phyloP scores from a whole-genome alignment of 2,888 invertebrate genomes.

The Caenorhabditis becei region DNA sequence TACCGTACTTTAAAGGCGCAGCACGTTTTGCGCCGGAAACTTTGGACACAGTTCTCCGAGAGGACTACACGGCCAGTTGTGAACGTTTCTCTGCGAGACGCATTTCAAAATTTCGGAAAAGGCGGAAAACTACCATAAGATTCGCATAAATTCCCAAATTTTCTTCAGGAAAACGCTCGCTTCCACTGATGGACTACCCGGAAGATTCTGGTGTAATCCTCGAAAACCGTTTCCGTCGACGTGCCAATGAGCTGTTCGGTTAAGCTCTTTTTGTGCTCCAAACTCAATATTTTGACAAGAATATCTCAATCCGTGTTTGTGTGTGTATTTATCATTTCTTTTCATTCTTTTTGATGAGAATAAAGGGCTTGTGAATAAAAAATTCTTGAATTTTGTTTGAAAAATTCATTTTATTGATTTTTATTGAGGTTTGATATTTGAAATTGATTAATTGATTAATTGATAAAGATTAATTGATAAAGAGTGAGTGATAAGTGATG shows the following conservation, averaged over 20 bases:
- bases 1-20: too few relatives aligned
- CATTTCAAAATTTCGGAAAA: slow-evolving; percentile 5
- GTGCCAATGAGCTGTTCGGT: slow-evolving; percentile 52
- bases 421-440: too few relatives aligned
- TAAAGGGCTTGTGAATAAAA: slow-evolving; percentile 30
- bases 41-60: too few relatives aligned
- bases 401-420: too few relatives aligned
- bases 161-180: slow-evolving; percentile 41
- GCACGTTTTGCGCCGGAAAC: too few relatives aligned
- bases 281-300: neutral
- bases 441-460: too few relatives aligned
- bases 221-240: slow-evolving; percentile 46
- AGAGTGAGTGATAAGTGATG: too few relatives aligned
- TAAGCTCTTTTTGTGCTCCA: neutral
- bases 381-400: too few relatives aligned
- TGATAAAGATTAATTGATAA: too few relatives aligned
- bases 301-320: slow-evolving; percentile 7
- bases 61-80: too few relatives aligned
- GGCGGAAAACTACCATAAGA: slow-evolving; percentile 28
- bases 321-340: neutral
- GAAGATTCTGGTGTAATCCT: slow-evolving; percentile 2
- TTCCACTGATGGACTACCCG: slow-evolving; percentile 36
- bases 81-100: too few relatives aligned
- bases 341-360: neutral
- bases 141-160: slow-evolving; percentile 5